A percentile compares a stretch with the other conserved stretches of the same genome.
Conservation (phyloP, 2,797 vertebrate species). For the Sebastiscus tertius region DNA sequence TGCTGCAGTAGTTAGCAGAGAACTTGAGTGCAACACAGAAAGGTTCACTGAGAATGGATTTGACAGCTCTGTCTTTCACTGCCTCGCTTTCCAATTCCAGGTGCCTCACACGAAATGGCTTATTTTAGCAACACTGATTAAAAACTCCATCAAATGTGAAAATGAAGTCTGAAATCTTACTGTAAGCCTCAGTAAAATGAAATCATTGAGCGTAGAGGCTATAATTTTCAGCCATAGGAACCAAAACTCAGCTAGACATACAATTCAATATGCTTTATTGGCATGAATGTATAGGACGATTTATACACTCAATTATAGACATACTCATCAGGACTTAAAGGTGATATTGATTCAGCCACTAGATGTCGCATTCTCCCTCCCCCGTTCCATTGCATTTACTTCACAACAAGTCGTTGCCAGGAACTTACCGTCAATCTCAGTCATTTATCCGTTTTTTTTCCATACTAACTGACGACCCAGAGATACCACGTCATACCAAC, state of each 20-base stretch:
- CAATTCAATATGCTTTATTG: too few species aligned
- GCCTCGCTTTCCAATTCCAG: conserved; percentile 21
- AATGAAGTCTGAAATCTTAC: neutral
- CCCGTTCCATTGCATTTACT: too few species aligned
- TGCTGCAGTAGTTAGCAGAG: conserved; percentile 48
- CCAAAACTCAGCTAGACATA: neutral
- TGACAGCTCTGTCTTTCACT: conserved; percentile 51
- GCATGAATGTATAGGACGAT: too few species aligned
- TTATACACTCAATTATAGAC: neutral
- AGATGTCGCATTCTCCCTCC: too few species aligned
- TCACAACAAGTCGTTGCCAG: too few species aligned
- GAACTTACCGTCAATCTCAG: too few species aligned
- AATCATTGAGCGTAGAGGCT: neutral
- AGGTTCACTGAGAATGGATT: conserved; percentile 54
- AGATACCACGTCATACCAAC: too few species aligned
- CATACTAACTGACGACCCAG: too few species aligned
- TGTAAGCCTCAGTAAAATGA: neutral
- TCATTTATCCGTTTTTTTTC: too few species aligned
- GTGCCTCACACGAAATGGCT: conserved; percentile 9
- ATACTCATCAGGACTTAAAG: neutral
- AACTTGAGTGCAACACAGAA: conserved; percentile 54
- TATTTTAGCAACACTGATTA: conserved; percentile 1
- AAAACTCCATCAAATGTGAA: neutral
- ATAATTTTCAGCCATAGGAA: neutral
- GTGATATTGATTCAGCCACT: too few species aligned